Base-by-base conservation (phyloP, 2,797 vertebrate genomes). In the Tympanoctomys barrerae region DNA sequence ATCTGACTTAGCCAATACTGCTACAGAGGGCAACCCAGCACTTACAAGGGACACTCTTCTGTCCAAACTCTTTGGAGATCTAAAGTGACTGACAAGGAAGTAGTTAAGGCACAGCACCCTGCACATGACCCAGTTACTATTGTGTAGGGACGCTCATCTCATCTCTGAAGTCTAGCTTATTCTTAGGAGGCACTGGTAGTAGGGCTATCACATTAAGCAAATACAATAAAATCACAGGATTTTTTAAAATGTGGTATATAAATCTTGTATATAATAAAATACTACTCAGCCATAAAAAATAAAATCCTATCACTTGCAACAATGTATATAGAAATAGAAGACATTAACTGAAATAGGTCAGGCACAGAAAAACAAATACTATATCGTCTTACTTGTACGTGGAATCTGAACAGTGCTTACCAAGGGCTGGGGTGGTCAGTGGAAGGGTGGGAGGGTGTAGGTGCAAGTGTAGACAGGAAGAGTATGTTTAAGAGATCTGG, bases 31-130 rank as follows among this genome's bases (percentile, higher is more conserved):
- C 26, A 22, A 81, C 9, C 46, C 21, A 82, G 39, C 73, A 79
- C 36, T 90, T 14, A 77, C 6, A 73, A 0, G 68, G 36, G 83
- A 81, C 33, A 54, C 18, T 85, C 16, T 82, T 79, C n/a, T 18
- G 36, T 92, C 83, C 64, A 90, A 66, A 86, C 36, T 88, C 68
- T 54, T 52, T 59, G 54, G 39, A 59, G 93, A 85, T 31, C 78
- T 54, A 49, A 16, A 88, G 59, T 70, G 66, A 90, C 70, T 62
- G 79, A 57, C 24, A 33, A 36, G 36, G 31, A 73, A 57, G 31
- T 57, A 83, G 61, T 21, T n/a, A 54, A 70, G 83, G 54, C 52
- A 16, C n/a, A 66, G n/a, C 31, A 33, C 28, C 14, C 14, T 1
- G 26, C 22, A 36, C 61, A 33, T 80, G 57, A 86, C 57, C 36